Base-by-base conservation (phyloP, 2,797 vertebrate genomes). In the Rhinoraja longicauda region DNA sequence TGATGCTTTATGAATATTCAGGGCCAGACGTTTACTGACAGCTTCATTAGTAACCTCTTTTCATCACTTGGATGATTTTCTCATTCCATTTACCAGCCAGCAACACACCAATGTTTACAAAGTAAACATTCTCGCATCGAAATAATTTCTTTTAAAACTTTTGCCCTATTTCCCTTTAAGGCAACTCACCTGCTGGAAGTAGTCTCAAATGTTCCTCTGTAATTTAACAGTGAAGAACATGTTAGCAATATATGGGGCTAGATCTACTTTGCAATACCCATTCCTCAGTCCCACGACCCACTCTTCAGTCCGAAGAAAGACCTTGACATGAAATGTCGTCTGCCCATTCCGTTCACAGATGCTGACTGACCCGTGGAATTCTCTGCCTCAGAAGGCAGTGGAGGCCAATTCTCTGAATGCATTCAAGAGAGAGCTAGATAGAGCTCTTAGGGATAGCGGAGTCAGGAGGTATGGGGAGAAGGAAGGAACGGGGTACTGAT, bases 1-100 rank as follows among this genome's bases (percentile, higher is more conserved):
- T 88, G 84, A 64, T 64, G 57, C 59, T 88, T 88, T 88, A 64
- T 64, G 84, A 88, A 88, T 88, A 32, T 88, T 88, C 59, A 88
- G 15, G 84, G 17, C 59, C n/a, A 32, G 84, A 64, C 32, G 62
- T 62, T 32, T 19, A 88, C 84, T 88, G 84, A 88, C 82, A 26
- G 26, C 6, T 32, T 64, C 84, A 88, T 64, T 88, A 88, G 59
- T 88, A 88, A 32, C n/a, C 13, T 64, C 59, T 64, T 88, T 88
- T 64, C 29, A 8, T 64, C 59, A 64, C 59, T 88, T 64, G 84
- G 59, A n/a, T 88, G n/a, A 64, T 88, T 88, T 45, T 64, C 19
- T 64, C 59, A 62, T 29, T 32, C 64, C n/a, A 36, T 62, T 64
- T 88, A 64, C 57, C 29, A 88, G 84, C 5, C 29, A 64, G 84